Percentiles rank a stretch among this genome's conserved stretches.
Conservation (phyloP, 2,888 invertebrate genomes). For the Lochmaea crataegi region DNA sequence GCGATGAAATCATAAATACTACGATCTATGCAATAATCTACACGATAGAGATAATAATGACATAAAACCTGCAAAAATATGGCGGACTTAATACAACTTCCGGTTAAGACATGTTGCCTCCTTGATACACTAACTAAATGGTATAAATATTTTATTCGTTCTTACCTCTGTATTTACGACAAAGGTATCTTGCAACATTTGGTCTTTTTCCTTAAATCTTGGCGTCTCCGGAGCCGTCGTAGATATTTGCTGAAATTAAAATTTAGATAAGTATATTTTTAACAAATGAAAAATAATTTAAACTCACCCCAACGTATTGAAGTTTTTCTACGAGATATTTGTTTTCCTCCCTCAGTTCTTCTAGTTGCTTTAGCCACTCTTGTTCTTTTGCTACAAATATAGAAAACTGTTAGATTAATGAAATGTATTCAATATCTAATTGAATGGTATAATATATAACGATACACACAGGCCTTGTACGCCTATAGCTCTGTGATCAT, state of each 20-base stretch:
- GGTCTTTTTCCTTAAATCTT: neutral
- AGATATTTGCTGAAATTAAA: constrained; percentile 27
- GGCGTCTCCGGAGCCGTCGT: neutral
- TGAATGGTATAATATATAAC: too few species aligned
- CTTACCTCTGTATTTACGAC: neutral
- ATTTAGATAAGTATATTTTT: neutral
- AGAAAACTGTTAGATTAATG: neutral
- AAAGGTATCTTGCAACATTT: neutral
- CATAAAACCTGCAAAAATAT: too few species aligned
- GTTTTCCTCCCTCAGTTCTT: constrained; percentile 22
- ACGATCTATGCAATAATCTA: too few species aligned
- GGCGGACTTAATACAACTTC: too few species aligned
- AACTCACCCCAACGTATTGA: constrained; percentile 18
- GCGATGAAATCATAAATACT: too few species aligned
- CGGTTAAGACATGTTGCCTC: too few species aligned
- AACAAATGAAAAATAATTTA: too few species aligned
- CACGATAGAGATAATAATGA: too few species aligned
- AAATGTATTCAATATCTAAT: too few species aligned
- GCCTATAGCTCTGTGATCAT: too few species aligned
- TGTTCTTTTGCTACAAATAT: constrained; percentile 48
- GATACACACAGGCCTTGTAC: too few species aligned
- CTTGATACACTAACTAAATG: too few species aligned
- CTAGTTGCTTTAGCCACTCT: constrained; percentile 30
- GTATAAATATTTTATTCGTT: neutral
- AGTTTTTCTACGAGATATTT: constrained; percentile 59